A percentile compares a stretch with the other conserved stretches of the same genome.
phyloP scores from a whole-genome alignment of 2,797 vertebrate species.

The Clarias laeviceps region DNA sequence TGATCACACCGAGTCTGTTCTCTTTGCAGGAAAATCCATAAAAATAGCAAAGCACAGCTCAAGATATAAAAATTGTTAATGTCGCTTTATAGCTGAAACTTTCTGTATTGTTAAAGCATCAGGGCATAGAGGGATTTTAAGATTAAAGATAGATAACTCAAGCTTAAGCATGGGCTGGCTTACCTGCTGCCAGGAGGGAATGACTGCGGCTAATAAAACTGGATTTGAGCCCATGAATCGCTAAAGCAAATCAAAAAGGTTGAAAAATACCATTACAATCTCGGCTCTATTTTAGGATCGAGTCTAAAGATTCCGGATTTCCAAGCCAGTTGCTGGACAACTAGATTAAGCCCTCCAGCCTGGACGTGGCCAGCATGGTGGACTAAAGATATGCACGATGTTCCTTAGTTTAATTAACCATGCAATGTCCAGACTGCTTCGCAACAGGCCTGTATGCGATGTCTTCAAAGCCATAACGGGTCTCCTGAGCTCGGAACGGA shows the following conservation, averaged over 20 bases:
- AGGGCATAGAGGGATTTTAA: not conserved
- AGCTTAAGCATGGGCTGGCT: not conserved
- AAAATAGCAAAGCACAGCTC: not conserved
- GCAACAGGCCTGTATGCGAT: conserved; percentile 7
- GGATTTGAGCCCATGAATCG: not conserved
- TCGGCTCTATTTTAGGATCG: not conserved
- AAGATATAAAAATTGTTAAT: not conserved
- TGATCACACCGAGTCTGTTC: not conserved
- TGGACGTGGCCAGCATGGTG: not conserved
- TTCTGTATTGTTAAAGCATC: conserved; percentile 7
- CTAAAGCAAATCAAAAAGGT: conserved; percentile 8
- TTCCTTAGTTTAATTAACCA: conserved; percentile 42
- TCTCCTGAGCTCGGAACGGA: conserved; percentile 16
- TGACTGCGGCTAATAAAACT: conserved; percentile 6
- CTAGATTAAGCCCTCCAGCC: not conserved
- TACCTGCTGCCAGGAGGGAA: conserved; percentile 1
- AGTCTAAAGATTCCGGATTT: not conserved
- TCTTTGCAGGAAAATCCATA: not conserved
- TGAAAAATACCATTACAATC: not conserved
- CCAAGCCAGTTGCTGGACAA: not conserved
- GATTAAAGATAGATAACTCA: conserved; percentile 18
- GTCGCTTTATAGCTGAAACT: not conserved
- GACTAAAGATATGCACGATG: conserved; percentile 34
- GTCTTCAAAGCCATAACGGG: conserved; percentile 5
- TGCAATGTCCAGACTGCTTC: conserved; percentile 43